Base-by-base conservation (phyloP, 2,888 invertebrate species). In the Habroteleia sp. region DNA sequence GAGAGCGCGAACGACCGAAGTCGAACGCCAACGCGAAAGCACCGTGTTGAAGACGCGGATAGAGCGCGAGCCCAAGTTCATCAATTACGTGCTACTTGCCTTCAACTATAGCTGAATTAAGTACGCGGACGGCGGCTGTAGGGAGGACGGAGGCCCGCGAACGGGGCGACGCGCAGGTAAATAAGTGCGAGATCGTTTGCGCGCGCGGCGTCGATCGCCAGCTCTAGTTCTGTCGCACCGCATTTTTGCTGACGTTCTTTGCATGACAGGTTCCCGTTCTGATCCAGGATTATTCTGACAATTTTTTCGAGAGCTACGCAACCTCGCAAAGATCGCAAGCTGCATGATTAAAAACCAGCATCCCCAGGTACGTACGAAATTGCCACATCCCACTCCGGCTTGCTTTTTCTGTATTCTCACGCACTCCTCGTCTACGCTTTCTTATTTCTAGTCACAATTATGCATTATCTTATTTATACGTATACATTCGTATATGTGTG, bases 1-100 rank as follows among this genome's bases (percentile, higher is more conserved):
- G 84, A 81, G n/a, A n/a, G 25, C 11, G 29, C 29, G 27, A 27
- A 7, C 27, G 27, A 27, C 4, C 27, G n/a, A 27, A 7, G n/a
- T 7, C n/a, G 27, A 42, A 62, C 68, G 69, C 62, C 66, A 65
- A 56, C 52, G 25, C 17, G 42, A 3, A 39, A 35, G 3, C 4
- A 27, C 4, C 27, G 27, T 7, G 27, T 7, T 27, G 4, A 1
- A 7, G 1, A 7, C n/a, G 27, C 7, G 7, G 6, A 27, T n/a
- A n/a, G n/a, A n/a, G n/a, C 20, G 20, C 20, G 20, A 20, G 20
- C 4, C 4, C 20, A 3, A 2, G 20, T 20, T 4, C 20, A 4
- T 4, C 2, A 20, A 20, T 4, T 20, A 4, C 4, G 20, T 20
- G 20, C n/a, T n/a, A n/a, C n/a, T n/a, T 20, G 20, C 20, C 20